phyloP scores from a whole-genome alignment of 2,797 vertebrate species.

The Pogonophryne albipinna region DNA sequence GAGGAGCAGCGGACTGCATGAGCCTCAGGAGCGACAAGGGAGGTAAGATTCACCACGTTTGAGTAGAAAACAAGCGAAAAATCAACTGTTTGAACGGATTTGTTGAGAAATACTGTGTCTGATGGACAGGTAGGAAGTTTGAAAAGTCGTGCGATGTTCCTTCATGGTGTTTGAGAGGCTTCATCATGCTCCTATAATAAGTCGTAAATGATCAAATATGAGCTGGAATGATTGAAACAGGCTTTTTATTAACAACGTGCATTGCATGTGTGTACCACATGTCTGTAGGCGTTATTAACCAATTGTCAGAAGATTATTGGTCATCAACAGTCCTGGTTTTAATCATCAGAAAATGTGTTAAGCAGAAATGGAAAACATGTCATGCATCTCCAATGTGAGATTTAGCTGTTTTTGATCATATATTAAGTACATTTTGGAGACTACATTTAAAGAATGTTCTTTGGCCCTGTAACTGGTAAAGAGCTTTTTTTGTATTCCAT shows the following conservation, averaged over 20 bases:
- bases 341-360: neutral
- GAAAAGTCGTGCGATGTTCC: neutral
- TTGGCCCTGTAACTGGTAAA: neutral
- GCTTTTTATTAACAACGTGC: neutral
- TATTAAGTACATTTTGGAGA: neutral
- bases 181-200: neutral
- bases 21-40: slow-evolving; percentile 15
- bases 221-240: neutral
- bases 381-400: neutral
- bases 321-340: neutral
- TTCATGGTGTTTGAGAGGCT: neutral
- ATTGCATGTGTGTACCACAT: too few relatives aligned
- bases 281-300: neutral
- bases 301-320: neutral
- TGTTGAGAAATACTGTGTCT: too few relatives aligned
- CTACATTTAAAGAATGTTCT: neutral
- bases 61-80: neutral
- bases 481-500: neutral
- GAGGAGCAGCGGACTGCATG: slow-evolving; percentile 32
- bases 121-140: neutral
- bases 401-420: neutral
- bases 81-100: too few relatives aligned
- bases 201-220: neutral
- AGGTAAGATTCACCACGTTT: slow-evolving; percentile 54
- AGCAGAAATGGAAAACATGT: neutral